phyloP scores from a whole-genome alignment of 2,888 invertebrate species.

The Strigamia crassipes region DNA sequence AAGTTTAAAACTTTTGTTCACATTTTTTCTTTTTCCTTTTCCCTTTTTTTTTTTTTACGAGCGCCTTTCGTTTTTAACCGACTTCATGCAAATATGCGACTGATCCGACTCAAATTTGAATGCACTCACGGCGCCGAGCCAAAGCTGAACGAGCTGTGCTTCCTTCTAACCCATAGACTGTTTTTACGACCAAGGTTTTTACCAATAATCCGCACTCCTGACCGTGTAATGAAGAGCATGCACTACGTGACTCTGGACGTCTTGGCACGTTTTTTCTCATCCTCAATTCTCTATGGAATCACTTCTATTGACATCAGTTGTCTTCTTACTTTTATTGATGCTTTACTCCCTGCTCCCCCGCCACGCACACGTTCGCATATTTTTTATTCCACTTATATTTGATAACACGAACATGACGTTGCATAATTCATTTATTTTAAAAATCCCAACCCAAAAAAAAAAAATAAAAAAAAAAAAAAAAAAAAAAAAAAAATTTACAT shows the following conservation, averaged over 20 bases:
- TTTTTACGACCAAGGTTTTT: constrained; percentile 2
- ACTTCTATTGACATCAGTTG: neutral
- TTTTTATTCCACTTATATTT: neutral
- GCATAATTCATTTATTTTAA: too few species aligned
- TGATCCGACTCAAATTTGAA: constrained; percentile 2
- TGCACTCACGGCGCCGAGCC: neutral
- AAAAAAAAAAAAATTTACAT: too few species aligned
- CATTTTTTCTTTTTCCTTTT: too few species aligned
- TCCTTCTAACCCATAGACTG: neutral
- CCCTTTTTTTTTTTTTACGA: neutral
- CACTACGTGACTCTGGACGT: constrained; percentile 10
- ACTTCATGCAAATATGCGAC: neutral
- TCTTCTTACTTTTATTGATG: neutral
- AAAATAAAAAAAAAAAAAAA: too few species aligned
- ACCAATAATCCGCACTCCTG: constrained; percentile 10
- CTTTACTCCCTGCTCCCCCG: neutral
- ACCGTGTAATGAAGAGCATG: constrained; percentile 10
- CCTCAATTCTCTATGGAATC: neutral
- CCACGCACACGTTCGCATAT: neutral
- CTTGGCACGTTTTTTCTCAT: constrained; percentile 2
- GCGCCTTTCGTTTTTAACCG: neutral
- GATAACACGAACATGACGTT: neutral
- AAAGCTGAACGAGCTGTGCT: neutral
- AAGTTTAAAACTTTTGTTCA: too few species aligned
- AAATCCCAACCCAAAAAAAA: too few species aligned